Evolutionary conservation across 2,888 invertebrate genomes (phyloP), one percentile per base, ranked within the genome.

Genomic region (Ecdyonurus torrentis): DNA sequence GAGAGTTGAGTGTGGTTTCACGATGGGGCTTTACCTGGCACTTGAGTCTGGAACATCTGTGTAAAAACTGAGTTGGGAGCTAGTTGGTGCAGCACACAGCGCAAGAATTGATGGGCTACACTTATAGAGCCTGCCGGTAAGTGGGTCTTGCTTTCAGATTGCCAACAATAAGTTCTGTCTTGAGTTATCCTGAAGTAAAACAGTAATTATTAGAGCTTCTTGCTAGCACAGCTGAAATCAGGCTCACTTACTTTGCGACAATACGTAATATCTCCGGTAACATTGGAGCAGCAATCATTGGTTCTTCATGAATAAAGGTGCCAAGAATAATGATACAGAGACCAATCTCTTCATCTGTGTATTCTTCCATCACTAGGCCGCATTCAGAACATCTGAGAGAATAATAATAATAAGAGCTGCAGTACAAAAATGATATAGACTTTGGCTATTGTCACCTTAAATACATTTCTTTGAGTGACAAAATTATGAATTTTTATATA

Each of bases 11-110:
- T 10, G 25, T 10, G n/a, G 59, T 18, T 22, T 59, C 10, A 18
- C 23, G 2, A 5, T n/a, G 18, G 22, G 24, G 2, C 3, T 68
- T 70, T 74, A 91, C 92, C 89, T 67, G 89, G 88, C 65, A 90
- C 86, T 71, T 89, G 84, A 18, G 91, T 91, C 75, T 93, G 86
- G 74, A 98, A 96, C 73, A 99, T 85, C 78, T 98, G 97, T 67
- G 91, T 81, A 74, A 98, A 98, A 65, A 99, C 90, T 67, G 96
- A 95, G 75, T 98, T 95, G 0, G 96, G 95, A 0, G 97, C 94
- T 63, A 99, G 79, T 76, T 98, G 96, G 73, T 99, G 98, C 63
- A 99, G 80, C 65, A 94, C 90, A 73, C 97, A 98, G 68, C 99
- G 84, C 65, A 99, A 79, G 78, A 98, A 96, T 77, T 99, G 99